Base-by-base conservation (phyloP, 2,113 vertebrate species). In the Ceratotherium simum region DNA sequence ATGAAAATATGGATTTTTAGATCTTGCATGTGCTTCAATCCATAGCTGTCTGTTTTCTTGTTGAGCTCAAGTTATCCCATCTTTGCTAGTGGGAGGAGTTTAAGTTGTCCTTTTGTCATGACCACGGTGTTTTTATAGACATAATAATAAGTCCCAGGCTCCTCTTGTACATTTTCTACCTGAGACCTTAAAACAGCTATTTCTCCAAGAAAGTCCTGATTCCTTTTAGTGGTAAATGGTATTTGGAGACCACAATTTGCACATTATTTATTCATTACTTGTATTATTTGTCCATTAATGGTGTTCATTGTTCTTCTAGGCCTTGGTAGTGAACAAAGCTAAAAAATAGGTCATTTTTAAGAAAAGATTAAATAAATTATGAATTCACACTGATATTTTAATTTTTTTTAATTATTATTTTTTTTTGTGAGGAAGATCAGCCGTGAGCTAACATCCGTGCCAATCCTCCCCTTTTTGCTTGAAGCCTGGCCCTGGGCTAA, bases 321-420 rank as follows among this genome's bases (percentile, higher is more conserved):
- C 5, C 56, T 96, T 97, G 86, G 51, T n/a, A 90, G 12, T 79
- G 91, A 79, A 69, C 29, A 87, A 79, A 79, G 18, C 48, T 81
- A 83, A 84, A 67, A 82, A 76, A 78, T 1, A n/a, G 11, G 14
- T 90, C 27, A 67, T 90, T 93, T 94, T 87, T n/a, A 95, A 86
- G 54, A 81, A 94, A 36, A 62, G 14, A 0, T 85, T 51, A 80
- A 85, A 58, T 51, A 73, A 87, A 62, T n/a, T 90, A 54, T 69
- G 8, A 96, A 81, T 95, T 65, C 3, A 69, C 48, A 79, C 33
- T 93, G 46, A 54, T 58, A 96, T 81, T 91, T 72, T 11, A 58
- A 84, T 48, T 48, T 48, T 48, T 48, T 48, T 48, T 42, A 42
- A 48, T 48, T 48, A 48, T 48, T 48, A 10, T 48, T 10, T 48